Evolutionary conservation across 2,888 invertebrate species (phyloP).

Genomic region (Hartigia nigra): DNA sequence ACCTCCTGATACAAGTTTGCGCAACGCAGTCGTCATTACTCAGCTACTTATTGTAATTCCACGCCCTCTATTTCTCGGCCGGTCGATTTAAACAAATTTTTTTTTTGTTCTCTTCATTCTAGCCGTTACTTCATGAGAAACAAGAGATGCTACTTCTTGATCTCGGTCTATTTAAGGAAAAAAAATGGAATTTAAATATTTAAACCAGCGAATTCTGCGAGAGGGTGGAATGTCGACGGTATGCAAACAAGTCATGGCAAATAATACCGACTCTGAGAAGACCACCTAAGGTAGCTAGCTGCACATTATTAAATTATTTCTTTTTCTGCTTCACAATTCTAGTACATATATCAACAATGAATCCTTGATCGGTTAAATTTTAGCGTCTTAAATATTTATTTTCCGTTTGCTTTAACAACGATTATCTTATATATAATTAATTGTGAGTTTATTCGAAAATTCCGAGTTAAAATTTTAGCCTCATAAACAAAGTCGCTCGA

Average conservation of each 20-base stretch:
- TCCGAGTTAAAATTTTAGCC: no score
- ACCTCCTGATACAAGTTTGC: slow-evolving; percentile 19
- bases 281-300: no score
- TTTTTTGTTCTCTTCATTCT: slow-evolving; percentile 10
- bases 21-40: slow-evolving; percentile 31
- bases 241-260: slow-evolving; percentile 49
- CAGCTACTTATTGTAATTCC: slow-evolving; percentile 39
- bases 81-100: slow-evolving; percentile 18
- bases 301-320: no score
- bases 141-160: not conserved
- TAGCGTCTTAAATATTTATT: no score
- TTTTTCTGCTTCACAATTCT: no score
- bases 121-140: not conserved
- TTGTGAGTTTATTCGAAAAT: no score
- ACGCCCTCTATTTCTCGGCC: slow-evolving; percentile 13
- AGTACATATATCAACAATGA: no score
- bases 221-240: slow-evolving; percentile 36
- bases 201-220: slow-evolving; percentile 29
- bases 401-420: no score
- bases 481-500: no score
- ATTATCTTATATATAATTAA: no score
- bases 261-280: slow-evolving; percentile 43
- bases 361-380: no score
- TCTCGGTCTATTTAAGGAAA: slow-evolving; percentile 33
- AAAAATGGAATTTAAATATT: slow-evolving; percentile 55